phyloP scores from a whole-genome alignment of 2,888 invertebrate species.

The Cristatella mucedo region DNA sequence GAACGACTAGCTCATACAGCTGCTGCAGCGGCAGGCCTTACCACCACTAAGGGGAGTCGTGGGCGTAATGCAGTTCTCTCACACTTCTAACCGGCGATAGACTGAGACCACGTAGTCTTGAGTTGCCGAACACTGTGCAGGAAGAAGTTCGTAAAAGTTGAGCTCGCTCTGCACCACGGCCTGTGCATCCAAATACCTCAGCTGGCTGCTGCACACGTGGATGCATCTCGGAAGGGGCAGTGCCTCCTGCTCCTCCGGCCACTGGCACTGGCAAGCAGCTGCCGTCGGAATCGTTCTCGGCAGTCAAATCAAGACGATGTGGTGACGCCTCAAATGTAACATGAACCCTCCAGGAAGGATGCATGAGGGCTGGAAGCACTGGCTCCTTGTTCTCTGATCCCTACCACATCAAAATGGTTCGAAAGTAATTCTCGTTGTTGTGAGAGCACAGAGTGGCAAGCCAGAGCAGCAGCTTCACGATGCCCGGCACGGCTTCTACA shows the following conservation, averaged over 20 bases:
- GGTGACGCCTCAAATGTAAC: no score
- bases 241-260: no score
- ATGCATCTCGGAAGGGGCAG: no score
- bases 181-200: slow-evolving; percentile 36
- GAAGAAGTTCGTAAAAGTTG: slow-evolving; percentile 33
- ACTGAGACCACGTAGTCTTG: slow-evolving; percentile 38
- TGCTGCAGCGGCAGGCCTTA: no score
- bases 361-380: slow-evolving; percentile 11
- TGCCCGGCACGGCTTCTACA: slow-evolving; percentile 41
- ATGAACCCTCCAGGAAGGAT: no score
- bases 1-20: no score
- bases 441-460: slow-evolving; percentile 41
- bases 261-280: no score
- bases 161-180: slow-evolving; percentile 35
- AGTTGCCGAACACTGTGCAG: slow-evolving; percentile 32
- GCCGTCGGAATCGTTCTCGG: no score
- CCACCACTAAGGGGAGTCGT: no score
- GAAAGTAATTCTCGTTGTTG: slow-evolving; percentile 43
- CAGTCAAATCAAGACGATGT: no score
- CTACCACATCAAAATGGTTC: slow-evolving; percentile 43
- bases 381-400: slow-evolving; percentile 2
- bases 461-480: slow-evolving; percentile 36
- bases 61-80: slow-evolving; percentile 33
- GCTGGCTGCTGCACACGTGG: no score
- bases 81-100: slow-evolving; percentile 37